Percentiles rank a stretch among this genome's conserved stretches.
Evolutionary conservation across 2,113 vertebrate genomes (phyloP).

Genomic region (Hydrolagus affinis): DNA sequence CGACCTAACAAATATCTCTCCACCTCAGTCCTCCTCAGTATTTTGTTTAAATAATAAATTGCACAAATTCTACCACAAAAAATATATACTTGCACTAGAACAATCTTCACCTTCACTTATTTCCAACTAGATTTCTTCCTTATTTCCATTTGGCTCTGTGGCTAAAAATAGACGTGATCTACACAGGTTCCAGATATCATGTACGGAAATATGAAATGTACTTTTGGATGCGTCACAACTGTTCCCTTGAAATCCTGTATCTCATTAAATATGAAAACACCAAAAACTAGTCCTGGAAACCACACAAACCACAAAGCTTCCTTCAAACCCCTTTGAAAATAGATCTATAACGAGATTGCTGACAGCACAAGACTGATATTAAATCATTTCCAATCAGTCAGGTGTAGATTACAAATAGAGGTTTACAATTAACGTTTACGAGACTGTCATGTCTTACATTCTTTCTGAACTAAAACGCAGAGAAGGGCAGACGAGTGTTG

Average conservation of each 20-base stretch:
- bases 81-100: background rate
- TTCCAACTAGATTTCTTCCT: background rate
- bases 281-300: too few relatives aligned
- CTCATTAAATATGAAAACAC: background rate
- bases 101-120: background rate
- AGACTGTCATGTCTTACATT: background rate
- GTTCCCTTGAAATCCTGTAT: background rate
- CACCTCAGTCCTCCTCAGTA: background rate
- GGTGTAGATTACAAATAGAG: background rate
- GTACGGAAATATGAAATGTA: background rate
- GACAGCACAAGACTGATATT: background rate
- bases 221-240: background rate
- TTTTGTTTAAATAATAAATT: background rate
- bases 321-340: background rate
- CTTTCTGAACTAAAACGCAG: background rate
- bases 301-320: too few relatives aligned
- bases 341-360: background rate
- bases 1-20: too few relatives aligned
- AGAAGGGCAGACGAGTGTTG: background rate
- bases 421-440: background rate
- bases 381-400: background rate
- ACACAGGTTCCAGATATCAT: background rate
- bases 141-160: background rate
- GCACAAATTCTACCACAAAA: background rate
- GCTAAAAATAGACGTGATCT: background rate